Base-by-base conservation (phyloP, 2,797 vertebrate genomes). In the Mus spretus region DNA sequence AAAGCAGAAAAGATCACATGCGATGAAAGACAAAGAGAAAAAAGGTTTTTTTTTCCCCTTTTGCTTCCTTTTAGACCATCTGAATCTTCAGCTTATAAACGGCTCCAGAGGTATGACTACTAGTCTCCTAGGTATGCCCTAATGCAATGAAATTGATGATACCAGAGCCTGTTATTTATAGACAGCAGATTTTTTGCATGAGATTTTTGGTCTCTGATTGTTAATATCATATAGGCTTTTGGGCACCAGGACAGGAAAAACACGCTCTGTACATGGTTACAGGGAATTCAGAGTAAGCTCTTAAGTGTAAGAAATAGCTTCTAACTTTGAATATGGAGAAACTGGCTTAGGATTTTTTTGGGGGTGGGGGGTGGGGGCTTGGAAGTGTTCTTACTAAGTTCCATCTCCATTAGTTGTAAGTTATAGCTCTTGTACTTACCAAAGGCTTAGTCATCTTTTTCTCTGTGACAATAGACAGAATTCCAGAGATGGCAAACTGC, bases 401-500 rank as follows among this genome's bases (percentile, higher is more conserved):
- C 61, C 72, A 37, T 61, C 31, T 50, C 55, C 24, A 17, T 57
- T 0, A 8, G 14, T 37, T 63, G 53, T 15, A 22, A 7, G 4
- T 55, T 82, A 24, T 31, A 50, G 17, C 26, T 96, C 37, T 80
- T 3, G 24, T 72, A 97, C 97, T 97, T 65, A 97, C 96, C 96
- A 96, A 89, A 72, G 20, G 0, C 37, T 86, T 96, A 1, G 53
- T 85, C n/a, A 81, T 34, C 31, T 70, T 96, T 61, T 77, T 84
- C 59, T 89, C 90, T 2, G 83, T 67, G 78, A 82, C 37, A 12
- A 97, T 2, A 20, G 88, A 86, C 6, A 96, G 55, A 24, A 40
- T 89, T 44, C 96, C 96, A 91, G 89, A 91, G n/a, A 91, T 26
- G 74, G 94, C 1, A 57, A 97, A 97, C 96, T 97, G 44, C 11